Base-by-base conservation (phyloP, 2,113 vertebrate genomes). In the Salvelinus alpinus region DNA sequence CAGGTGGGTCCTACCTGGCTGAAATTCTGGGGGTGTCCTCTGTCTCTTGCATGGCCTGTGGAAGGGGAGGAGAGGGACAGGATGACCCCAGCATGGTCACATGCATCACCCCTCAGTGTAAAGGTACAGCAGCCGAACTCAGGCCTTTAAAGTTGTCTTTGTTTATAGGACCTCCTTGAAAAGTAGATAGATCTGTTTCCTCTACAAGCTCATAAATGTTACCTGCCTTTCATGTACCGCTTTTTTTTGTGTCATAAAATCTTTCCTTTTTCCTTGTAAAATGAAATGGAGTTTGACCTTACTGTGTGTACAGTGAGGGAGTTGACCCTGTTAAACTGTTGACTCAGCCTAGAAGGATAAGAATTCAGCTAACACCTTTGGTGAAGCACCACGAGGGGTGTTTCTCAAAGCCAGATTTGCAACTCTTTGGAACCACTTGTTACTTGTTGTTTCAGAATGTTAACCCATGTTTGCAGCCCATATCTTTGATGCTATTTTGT, bases 31-130 rank as follows among this genome's bases (percentile, higher is more conserved):
- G 87, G 16, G 13, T 72, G 3, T 72, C 64, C 20, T 73, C 82
- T 5, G n/a, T 79, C 20, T 78, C 73, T 27, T 98, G 96, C 83
- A 64, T 96, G 88, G 85, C 86, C 51, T 98, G 96, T 1, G 92
- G 92, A 0, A 70, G 29, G 18, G 31, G 1, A 0, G 29, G 88
- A 29, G 78, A 79, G 0, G 5, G 72, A 3, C 69, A 5, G 64
- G 62, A 76, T 20, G 48, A 9, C 0, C 71, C 84, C 0, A 73
- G 75, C 14, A 84, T 88, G 27, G 78, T 70, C 0, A 2, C 78
- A 47, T 98, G 96, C 70, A 64, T 85, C 2, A 94, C 93, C 0
- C 85, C 88, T 0, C 62, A 67, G 7, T 98, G 96, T 88, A 86
- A 77, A 92, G 96, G 96, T 94, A 74, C 74, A 62, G 38, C 31